Percentiles rank a stretch among this genome's conserved stretches.
phyloP scores from a whole-genome alignment of 2,113 vertebrate genomes.

The Typhlomys cinereus region DNA sequence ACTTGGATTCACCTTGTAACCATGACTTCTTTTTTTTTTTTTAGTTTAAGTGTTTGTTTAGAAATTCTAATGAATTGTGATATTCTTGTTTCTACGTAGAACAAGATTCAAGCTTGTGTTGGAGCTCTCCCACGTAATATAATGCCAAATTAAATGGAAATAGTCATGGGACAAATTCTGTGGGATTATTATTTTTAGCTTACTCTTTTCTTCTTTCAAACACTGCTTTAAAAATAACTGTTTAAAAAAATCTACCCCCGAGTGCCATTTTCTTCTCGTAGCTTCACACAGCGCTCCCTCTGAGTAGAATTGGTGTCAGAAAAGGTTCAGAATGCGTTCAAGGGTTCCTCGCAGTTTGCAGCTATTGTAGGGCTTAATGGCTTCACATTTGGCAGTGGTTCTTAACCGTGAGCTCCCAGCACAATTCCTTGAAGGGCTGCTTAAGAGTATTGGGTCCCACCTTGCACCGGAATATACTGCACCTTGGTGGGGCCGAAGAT shows the following conservation, averaged over 20 bases:
- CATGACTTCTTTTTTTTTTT: no score
- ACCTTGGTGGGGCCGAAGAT: background rate
- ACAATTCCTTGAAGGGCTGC: background rate
- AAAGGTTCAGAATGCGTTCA: background rate
- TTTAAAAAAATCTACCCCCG: background rate
- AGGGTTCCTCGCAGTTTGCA: background rate
- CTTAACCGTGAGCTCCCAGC: background rate
- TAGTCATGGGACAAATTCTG: slow-evolving; percentile 56
- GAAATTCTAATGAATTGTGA: slow-evolving; percentile 52
- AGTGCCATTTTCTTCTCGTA: slow-evolving; percentile 40
- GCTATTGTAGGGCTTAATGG: background rate
- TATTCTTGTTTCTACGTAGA: slow-evolving; percentile 54
- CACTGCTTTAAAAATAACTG: slow-evolving; percentile 60
- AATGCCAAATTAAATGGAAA: slow-evolving; percentile 62
- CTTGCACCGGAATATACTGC: background rate
- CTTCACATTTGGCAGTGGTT: background rate
- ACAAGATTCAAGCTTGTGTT: slow-evolving; percentile 39
- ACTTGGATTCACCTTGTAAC: background rate
- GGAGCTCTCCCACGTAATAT: slow-evolving; percentile 39
- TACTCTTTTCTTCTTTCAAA: slow-evolving; percentile 70
- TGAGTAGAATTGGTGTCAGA: slow-evolving; percentile 9
- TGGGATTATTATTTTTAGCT: slow-evolving; percentile 73
- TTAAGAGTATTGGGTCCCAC: background rate
- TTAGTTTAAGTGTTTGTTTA: slow-evolving; percentile 52
- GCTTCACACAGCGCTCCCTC: slow-evolving; percentile 8